phyloP scores from a whole-genome alignment of 30 jellyfish, hydroid and myxozoan genomes.

The Aurelia sp. region DNA sequence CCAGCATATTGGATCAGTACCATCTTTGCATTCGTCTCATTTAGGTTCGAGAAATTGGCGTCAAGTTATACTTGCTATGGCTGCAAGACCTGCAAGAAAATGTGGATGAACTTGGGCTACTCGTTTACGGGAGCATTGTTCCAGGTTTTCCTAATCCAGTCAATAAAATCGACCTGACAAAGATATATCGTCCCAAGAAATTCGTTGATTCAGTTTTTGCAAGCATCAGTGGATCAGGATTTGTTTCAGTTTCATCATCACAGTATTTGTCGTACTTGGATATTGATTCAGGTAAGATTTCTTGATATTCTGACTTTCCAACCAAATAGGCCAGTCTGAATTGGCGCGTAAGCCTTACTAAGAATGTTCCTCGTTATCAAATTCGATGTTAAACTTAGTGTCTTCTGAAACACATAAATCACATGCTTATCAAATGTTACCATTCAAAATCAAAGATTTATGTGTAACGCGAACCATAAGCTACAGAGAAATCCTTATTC shows the following conservation, averaged over 20 bases:
- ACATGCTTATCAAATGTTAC: no score
- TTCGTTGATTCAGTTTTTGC: constrained; percentile 64
- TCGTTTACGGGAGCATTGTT: constrained; percentile 88
- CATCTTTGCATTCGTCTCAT: no score
- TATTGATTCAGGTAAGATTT: constrained; percentile 74
- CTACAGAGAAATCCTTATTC: no score
- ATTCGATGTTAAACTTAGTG: no score
- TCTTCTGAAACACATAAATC: no score
- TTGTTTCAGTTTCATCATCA: constrained; percentile 44
- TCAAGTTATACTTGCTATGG: constrained; percentile 85
- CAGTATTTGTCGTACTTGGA: constrained; percentile 62
- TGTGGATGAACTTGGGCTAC: constrained; percentile 82
- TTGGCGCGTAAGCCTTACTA: no score
- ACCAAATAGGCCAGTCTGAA: no score
- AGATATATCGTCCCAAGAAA: constrained; percentile 60
- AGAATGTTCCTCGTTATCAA: no score
- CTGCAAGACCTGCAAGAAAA: constrained; percentile 91
- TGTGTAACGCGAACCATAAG: no score
- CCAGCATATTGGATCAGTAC: no score
- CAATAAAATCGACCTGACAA: constrained; percentile 43
- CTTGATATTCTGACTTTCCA: not conserved
- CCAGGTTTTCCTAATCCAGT: constrained; percentile 92
- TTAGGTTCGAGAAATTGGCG: constrained; percentile 90
- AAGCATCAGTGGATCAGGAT: constrained; percentile 80
- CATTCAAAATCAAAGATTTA: no score